Evolutionary conservation across 2,888 invertebrate species (phyloP), one percentile per base, ranked within the genome.

Genomic region (Atherix ibis): DNA sequence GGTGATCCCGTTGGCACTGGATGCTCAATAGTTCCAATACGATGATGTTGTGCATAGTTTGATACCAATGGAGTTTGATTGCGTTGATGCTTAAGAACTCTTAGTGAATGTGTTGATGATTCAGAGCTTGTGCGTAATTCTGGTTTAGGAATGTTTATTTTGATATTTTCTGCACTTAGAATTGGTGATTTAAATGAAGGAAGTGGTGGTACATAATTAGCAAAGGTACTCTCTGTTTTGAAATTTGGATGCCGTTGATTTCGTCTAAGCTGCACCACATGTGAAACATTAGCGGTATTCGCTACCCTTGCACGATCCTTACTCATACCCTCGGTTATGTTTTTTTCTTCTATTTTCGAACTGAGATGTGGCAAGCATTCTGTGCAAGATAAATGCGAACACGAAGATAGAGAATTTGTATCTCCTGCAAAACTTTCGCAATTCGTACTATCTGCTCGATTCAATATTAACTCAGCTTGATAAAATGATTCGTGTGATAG

Each of bases 381-480:
- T 0, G 79, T 77, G 47, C 71, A 73, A 10, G 79, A 77, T 1
- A 77, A 71, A 32, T 71, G 70, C 1, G 82, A 81, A 51, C 79
- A 79, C 4, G 36, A 36, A 2, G 31, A 19, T 45, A 72, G 77
- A 67, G 65, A 54, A 51, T 63, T 49, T 41, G 34, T 32, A 18
- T 36, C 29, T 26, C 18, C 48, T 17, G 38, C 40, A 27, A 10
- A 45, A 44, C 29, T 47, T 44, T 34, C 53, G 40, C 57, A 54
- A 43, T 56, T 59, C 15, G 44, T 51, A 36, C 18, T 52, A 28
- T 54, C 36, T 10, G 15, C 27, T 27, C 36, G 51, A 18, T 24
- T 38, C 53, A 53, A 39, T 31, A 63, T 56, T 37, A 59, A 53
- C 40, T 67, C 65, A 4, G 82, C 83, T 48, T 79, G 74, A 22